Evolutionary conservation across 1,140 invertebrate species (phyloP).

Genomic region (Physella acuta): DNA sequence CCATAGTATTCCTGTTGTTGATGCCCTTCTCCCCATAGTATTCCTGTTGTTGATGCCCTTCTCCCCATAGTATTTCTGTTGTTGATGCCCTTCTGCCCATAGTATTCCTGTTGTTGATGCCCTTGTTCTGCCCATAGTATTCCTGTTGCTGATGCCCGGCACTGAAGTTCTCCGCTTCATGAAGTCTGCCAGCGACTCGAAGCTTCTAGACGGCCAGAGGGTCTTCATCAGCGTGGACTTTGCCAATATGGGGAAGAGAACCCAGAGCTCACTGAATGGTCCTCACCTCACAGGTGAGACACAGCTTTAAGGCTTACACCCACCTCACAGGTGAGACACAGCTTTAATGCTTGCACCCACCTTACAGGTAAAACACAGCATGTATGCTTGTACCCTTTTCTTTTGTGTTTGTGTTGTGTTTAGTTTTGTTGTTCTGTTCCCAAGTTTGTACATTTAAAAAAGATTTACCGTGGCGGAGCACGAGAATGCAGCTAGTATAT

Average conservation of each 20-base stretch:
- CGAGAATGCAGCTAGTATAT: too few relatives aligned
- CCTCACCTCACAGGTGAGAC: conserved; percentile 8
- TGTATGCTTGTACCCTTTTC: neutral
- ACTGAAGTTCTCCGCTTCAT: conserved; percentile 34
- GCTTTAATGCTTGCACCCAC: neutral
- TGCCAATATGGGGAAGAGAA: conserved; percentile 28
- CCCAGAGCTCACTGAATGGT: neutral
- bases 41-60: too few relatives aligned
- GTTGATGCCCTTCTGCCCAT: too few relatives aligned
- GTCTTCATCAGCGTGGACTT: conserved; percentile 43
- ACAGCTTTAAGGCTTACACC: neutral
- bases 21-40: too few relatives aligned
- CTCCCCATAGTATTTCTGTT: too few relatives aligned
- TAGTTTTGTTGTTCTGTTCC: too few relatives aligned
- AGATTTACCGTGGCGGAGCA: too few relatives aligned
- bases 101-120: too few relatives aligned
- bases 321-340: conserved; percentile 8
- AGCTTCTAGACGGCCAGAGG: conserved; percentile 31
- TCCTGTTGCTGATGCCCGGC: conserved; percentile 39
- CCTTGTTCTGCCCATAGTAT: conserved; percentile 41
- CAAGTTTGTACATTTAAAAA: too few relatives aligned
- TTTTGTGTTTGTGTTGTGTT: too few relatives aligned
- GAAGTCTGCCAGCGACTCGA: conserved; percentile 29
- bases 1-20: too few relatives aligned
- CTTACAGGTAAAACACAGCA: conserved; percentile 1